Evolutionary conservation across 2,797 vertebrate genomes (phyloP).

Genomic region (Nothura maculosa): DNA sequence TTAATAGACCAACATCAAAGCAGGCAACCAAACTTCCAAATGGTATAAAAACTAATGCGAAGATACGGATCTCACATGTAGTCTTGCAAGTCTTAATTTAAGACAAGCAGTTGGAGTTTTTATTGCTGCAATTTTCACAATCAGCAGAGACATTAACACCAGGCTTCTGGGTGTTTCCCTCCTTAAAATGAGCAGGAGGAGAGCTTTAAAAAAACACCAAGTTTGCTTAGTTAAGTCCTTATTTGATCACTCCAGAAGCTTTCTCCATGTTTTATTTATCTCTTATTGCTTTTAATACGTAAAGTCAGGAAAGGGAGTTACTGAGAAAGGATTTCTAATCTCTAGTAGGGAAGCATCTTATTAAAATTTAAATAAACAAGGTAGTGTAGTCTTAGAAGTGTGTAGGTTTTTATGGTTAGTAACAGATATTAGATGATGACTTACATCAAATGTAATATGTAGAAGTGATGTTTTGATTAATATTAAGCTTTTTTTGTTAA

Average conservation of each 20-base stretch:
- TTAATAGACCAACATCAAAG: slow-evolving; percentile 84
- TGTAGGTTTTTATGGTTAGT: not conserved
- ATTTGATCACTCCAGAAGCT: slow-evolving; percentile 84
- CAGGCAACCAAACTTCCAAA: slow-evolving; percentile 75
- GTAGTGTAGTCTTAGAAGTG: not conserved
- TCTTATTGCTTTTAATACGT: slow-evolving; percentile 77
- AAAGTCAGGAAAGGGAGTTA: slow-evolving; percentile 60
- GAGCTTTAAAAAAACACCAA: slow-evolving; percentile 80
- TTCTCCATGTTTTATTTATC: slow-evolving; percentile 88
- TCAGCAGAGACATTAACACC: slow-evolving; percentile 89
- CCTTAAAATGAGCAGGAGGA: slow-evolving; percentile 79
- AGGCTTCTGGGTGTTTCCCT: slow-evolving; percentile 86
- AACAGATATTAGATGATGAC: not conserved
- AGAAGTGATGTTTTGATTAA: not conserved
- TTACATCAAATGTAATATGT: not conserved
- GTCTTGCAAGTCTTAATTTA: slow-evolving; percentile 81
- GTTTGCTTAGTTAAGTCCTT: slow-evolving; percentile 82
- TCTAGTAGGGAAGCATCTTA: slow-evolving; percentile 26
- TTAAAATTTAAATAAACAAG: slow-evolving; percentile 35
- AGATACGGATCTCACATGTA: slow-evolving; percentile 77
- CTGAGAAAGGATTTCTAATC: slow-evolving; percentile 47
- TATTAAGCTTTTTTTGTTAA: not conserved
- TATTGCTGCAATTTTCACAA: slow-evolving; percentile 91
- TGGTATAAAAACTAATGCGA: slow-evolving; percentile 79
- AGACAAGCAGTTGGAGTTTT: slow-evolving; percentile 86